These are phyloP conservation scores for Otolemur crassicaudatus DNA, from an alignment of 2,797 vertebrate species.

Conservation along the genomic window DNA sequence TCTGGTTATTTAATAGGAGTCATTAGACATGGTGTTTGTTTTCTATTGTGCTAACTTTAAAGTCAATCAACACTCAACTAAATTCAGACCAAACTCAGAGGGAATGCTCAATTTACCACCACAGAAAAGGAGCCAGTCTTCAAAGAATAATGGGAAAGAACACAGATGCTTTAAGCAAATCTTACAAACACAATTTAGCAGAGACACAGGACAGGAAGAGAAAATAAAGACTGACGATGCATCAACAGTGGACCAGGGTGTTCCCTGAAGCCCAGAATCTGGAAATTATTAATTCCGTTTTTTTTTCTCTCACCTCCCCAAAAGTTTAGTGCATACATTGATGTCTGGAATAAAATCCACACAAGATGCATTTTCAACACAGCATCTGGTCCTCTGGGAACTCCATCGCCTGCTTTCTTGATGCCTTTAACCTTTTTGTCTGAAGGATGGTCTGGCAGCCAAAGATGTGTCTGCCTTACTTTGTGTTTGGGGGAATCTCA, in stretches of 20 bases:
- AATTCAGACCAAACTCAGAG: conserved; percentile 16
- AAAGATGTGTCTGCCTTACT: conserved; percentile 78
- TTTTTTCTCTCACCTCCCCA: conserved; percentile 85
- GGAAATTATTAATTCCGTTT: conserved; percentile 80
- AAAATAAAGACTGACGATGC: conserved; percentile 70
- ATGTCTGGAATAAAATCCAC: conserved; percentile 85
- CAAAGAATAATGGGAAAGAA: conserved; percentile 56
- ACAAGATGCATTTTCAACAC: conserved; percentile 73
- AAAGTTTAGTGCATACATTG: conserved; percentile 72
- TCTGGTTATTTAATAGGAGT: conserved; percentile 4
- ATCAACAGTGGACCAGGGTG: conserved; percentile 69
- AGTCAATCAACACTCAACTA: conserved; percentile 17
- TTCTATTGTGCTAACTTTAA: conserved; percentile 31
- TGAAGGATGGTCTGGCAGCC: conserved; percentile 84
- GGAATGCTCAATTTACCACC: conserved; percentile 30
- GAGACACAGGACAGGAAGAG: conserved; percentile 64
- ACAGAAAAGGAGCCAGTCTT: not conserved
- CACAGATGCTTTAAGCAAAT: conserved; percentile 65
- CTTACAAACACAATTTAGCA: conserved; percentile 61
- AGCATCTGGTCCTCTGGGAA: conserved; percentile 82
- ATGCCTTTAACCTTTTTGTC: conserved; percentile 82
- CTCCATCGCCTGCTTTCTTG: conserved; percentile 71
- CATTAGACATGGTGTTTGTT: conserved; percentile 23
- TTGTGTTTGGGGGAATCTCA: conserved; percentile 75
- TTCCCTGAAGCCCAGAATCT: conserved; percentile 62